A percentile compares a stretch with the other conserved stretches of the same genome.
Conservation (phyloP, 1,140 invertebrate species). For the Venturia canescens region DNA sequence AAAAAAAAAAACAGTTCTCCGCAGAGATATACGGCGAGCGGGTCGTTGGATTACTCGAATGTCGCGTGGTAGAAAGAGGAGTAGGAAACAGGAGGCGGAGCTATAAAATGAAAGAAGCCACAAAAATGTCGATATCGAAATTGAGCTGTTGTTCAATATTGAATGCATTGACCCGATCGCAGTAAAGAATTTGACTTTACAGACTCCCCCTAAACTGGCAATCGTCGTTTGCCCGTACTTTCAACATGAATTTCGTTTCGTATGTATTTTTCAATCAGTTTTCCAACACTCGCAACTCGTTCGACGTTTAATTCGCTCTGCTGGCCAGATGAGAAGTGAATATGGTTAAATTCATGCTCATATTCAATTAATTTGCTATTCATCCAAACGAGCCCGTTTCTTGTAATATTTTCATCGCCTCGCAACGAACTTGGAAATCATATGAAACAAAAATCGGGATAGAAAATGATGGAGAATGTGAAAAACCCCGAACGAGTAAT, state of each 20-base stretch:
- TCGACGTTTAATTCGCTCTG: no score
- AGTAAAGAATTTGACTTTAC: constrained; percentile 10
- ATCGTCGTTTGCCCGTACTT: background rate
- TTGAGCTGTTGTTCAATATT: constrained; percentile 26
- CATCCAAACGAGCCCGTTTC: no score
- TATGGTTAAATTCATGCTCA: no score
- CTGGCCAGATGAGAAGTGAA: no score
- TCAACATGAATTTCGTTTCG: background rate
- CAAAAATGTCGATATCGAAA: constrained; percentile 35
- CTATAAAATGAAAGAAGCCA: constrained; percentile 27
- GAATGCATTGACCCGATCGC: background rate
- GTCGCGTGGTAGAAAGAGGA: background rate
- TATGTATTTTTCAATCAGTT: background rate
- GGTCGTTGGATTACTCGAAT: constrained; percentile 1
- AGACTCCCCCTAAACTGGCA: background rate
- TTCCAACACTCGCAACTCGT: no score
- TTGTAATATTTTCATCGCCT: no score
- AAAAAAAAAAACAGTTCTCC: no score
- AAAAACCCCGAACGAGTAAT: no score
- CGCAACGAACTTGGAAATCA: no score
- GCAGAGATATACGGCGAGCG: background rate
- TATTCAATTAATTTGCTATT: no score
- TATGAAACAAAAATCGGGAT: no score
- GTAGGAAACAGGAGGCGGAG: background rate
- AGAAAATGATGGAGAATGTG: no score